phyloP scores from a whole-genome alignment of 2,888 invertebrate species.

The Meghimatium bilineatum region DNA sequence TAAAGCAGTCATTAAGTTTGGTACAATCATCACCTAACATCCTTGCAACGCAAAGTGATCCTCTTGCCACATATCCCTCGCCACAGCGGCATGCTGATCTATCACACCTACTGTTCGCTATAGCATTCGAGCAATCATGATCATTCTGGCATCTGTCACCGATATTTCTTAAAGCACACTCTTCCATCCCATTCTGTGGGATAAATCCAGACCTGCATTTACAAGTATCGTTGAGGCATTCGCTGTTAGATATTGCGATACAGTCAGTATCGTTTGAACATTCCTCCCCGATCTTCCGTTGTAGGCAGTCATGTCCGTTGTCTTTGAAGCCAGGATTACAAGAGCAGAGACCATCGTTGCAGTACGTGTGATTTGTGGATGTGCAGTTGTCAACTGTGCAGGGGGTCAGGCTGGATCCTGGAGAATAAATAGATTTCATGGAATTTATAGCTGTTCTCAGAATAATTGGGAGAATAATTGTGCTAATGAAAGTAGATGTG shows the following conservation, averaged over 20 bases:
- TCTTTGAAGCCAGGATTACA: neutral
- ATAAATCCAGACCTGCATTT: conserved; percentile 9
- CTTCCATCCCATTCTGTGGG: neutral
- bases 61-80: neutral
- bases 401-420: neutral
- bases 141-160: neutral
- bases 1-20: conserved; percentile 5
- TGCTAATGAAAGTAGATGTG: no score
- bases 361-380: neutral
- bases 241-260: neutral
- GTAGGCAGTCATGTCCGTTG: neutral
- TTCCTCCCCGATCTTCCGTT: neutral
- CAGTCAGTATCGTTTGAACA: neutral
- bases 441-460: neutral
- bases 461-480: no score
- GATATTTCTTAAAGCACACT: neutral
- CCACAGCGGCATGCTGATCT: neutral
- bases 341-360: neutral
- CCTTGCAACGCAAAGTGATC: neutral
- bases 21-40: conserved; percentile 16
- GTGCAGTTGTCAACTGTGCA: neutral
- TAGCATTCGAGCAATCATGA: neutral
- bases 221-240: conserved; percentile 19
- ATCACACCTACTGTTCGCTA: neutral
- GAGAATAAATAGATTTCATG: neutral